A percentile compares a stretch with the other conserved stretches of the same genome.
These are phyloP conservation scores for Lagopus leucura DNA, from an alignment of 2,113 vertebrate species.

Conservation along the genomic window DNA sequence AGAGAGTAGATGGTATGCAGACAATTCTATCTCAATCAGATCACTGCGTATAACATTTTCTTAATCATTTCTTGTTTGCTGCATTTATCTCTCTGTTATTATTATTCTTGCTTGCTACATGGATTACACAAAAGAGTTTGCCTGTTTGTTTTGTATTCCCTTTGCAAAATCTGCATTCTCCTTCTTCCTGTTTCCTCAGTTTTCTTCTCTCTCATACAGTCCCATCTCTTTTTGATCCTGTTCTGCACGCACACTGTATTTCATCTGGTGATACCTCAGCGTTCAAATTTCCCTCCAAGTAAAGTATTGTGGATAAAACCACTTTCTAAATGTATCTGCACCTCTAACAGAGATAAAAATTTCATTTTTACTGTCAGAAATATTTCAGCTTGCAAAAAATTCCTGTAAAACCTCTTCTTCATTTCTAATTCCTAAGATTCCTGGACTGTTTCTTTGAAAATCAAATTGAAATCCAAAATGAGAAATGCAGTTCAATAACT, in stretches of 20 bases:
- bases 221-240: constrained; percentile 44
- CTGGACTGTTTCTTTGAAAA: neutral
- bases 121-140: neutral
- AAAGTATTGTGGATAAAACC: constrained; percentile 29
- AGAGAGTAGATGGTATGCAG: neutral
- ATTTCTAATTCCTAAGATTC: neutral
- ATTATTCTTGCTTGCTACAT: neutral
- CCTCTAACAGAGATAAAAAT: constrained; percentile 2
- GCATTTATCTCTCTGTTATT: neutral
- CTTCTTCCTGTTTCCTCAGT: neutral
- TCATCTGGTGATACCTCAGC: constrained; percentile 25
- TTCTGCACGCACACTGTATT: neutral
- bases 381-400: neutral
- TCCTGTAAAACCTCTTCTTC: neutral
- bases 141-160: neutral
- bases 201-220: constrained; percentile 29
- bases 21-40: neutral
- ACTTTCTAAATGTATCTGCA: constrained; percentile 42
- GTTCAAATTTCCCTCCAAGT: constrained; percentile 53
- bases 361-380: neutral
- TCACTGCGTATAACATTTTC: neutral
- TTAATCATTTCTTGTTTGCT: neutral
- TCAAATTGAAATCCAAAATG: neutral
- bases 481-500: constrained; percentile 3
- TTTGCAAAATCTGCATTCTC: neutral